These are phyloP conservation scores for Pogona vitticeps DNA, from an alignment of 2,113 vertebrate genomes.

Conservation along the genomic window DNA sequence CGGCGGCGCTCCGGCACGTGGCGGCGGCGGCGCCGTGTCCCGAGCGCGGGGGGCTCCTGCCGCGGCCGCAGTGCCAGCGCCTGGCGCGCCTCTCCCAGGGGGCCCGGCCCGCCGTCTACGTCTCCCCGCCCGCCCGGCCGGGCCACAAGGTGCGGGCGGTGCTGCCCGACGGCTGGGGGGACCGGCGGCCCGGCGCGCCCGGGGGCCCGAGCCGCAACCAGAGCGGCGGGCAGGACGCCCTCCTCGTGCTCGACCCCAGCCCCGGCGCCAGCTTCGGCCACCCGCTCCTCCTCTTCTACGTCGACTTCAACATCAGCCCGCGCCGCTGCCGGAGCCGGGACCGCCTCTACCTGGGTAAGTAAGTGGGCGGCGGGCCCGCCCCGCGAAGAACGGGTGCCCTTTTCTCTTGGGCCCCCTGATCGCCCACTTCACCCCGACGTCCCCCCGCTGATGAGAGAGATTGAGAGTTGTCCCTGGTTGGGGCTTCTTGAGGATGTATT, in stretches of 20 bases:
- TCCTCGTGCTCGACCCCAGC: conserved; percentile 80
- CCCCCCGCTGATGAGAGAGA: too few relatives aligned
- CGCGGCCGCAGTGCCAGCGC: not conserved
- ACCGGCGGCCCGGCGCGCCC: not conserved
- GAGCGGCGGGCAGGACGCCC: conserved; percentile 69
- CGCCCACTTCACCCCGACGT: too few relatives aligned
- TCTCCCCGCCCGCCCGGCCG: conserved; percentile 36
- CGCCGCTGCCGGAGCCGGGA: conserved; percentile 78
- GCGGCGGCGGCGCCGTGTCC: not conserved
- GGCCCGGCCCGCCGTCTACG: not conserved
- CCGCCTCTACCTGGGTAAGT: conserved; percentile 80
- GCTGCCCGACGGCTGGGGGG: conserved; percentile 28
- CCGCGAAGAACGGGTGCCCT: too few relatives aligned
- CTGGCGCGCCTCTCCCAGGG: not conserved
- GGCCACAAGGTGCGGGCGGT: conserved; percentile 4
- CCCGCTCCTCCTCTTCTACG: conserved; percentile 78
- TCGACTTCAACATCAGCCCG: conserved; percentile 80
- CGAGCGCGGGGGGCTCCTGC: rapidly evolving
- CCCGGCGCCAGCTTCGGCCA: conserved; percentile 82
- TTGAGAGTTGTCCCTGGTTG: too few relatives aligned
- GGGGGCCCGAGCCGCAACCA: not conserved
- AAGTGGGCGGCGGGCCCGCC: too few relatives aligned
- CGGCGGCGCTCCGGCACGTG: not conserved
- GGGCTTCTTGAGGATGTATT: too few relatives aligned
- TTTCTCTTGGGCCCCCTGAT: too few relatives aligned